Evolutionary conservation across 2,797 vertebrate species (phyloP).

Genomic region (Coregonus suidteri): DNA sequence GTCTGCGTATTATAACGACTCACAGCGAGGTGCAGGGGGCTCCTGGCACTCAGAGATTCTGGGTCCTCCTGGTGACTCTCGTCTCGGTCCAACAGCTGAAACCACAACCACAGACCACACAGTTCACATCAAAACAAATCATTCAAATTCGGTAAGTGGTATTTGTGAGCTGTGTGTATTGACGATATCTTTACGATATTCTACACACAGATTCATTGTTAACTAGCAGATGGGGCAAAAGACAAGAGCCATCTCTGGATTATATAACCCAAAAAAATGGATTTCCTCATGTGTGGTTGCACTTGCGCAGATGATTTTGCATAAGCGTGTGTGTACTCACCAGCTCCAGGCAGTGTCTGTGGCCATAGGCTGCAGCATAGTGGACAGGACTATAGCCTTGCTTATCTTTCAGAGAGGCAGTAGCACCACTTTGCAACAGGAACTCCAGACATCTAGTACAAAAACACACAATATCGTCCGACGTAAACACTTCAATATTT

Average conservation of each 20-base stretch:
- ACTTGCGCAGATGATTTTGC: neutral
- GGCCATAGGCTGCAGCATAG: constrained; percentile 95
- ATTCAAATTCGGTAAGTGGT: neutral
- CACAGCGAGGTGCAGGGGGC: constrained; percentile 94
- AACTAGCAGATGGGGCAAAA: constrained; percentile 5
- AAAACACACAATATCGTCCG: neutral
- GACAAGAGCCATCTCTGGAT: neutral
- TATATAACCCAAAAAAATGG: neutral
- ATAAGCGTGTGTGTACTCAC: constrained; percentile 69
- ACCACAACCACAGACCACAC: neutral
- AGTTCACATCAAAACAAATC: neutral
- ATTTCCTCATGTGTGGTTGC: neutral
- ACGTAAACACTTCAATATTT: neutral
- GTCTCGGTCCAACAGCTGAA: constrained; percentile 89
- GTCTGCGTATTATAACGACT: constrained; percentile 57
- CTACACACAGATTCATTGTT: neutral
- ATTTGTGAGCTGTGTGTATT: neutral
- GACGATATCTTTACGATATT: neutral
- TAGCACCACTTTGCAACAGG: constrained; percentile 89
- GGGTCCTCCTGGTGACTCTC: constrained; percentile 77
- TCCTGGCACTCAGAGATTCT: constrained; percentile 78
- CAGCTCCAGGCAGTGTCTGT: constrained; percentile 92
- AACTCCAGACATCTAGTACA: constrained; percentile 90
- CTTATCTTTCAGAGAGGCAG: constrained; percentile 87
- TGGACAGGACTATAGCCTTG: constrained; percentile 93